These are phyloP conservation scores for Sphinx pinastri DNA, from an alignment of 2,888 invertebrate genomes.

Conservation along the genomic window DNA sequence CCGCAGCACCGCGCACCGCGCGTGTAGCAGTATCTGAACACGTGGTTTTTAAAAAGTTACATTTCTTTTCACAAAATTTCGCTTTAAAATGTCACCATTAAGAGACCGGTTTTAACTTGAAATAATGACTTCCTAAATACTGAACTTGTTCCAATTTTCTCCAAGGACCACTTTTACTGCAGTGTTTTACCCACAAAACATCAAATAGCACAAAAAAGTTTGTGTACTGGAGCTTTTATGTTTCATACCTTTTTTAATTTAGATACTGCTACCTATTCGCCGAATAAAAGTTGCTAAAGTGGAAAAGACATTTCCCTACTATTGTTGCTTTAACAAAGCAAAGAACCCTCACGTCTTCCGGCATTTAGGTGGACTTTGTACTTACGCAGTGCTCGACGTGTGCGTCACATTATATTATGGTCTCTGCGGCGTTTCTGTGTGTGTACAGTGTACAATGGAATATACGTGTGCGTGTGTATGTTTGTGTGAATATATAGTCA, in stretches of 20 bases:
- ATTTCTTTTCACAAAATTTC: slow-evolving; percentile 41
- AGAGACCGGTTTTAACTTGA: slow-evolving; percentile 16
- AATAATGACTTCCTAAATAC: slow-evolving; percentile 23
- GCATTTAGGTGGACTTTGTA: slow-evolving; percentile 66
- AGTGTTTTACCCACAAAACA: slow-evolving; percentile 1
- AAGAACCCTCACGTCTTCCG: slow-evolving; percentile 65
- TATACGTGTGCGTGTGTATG: not conserved
- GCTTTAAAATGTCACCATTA: slow-evolving; percentile 27
- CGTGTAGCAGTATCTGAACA: slow-evolving; percentile 34
- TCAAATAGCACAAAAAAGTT: not conserved
- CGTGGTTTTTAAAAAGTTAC: slow-evolving; percentile 49
- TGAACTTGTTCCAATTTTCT: slow-evolving; percentile 22
- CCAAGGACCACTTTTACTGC: not conserved
- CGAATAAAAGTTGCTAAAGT: slow-evolving; percentile 57
- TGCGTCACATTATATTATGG: slow-evolving; percentile 35
- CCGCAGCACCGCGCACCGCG: slow-evolving; percentile 30
- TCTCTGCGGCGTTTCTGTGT: slow-evolving; percentile 26
- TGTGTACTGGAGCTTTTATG: not conserved
- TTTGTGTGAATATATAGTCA: slow-evolving; percentile 10
- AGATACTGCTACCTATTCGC: slow-evolving; percentile 41
- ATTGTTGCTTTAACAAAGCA: slow-evolving; percentile 69
- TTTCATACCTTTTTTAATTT: slow-evolving; percentile 26
- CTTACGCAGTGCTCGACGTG: slow-evolving; percentile 48
- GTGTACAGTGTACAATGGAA: not conserved
- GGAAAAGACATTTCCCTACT: slow-evolving; percentile 65